phyloP scores from a whole-genome alignment of 2,888 invertebrate species.

The Onthophagus sagittarius region DNA sequence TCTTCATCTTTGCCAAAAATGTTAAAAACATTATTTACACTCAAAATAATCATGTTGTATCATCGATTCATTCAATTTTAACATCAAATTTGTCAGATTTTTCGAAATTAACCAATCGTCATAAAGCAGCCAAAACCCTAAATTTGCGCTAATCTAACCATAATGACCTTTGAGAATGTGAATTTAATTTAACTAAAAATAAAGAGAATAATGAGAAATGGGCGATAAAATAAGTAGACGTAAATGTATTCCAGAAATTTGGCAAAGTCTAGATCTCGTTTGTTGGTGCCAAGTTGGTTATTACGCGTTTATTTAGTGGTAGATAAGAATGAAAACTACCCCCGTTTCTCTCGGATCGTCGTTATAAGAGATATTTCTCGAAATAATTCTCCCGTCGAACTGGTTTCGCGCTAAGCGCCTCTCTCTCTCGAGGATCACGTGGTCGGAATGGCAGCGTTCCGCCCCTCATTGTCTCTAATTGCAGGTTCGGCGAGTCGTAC shows the following conservation, averaged over 20 bases:
- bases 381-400: background rate
- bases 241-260: background rate
- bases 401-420: conserved; percentile 16
- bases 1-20: no score
- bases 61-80: no score
- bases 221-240: background rate
- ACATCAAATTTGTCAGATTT: no score
- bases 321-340: background rate
- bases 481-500: conserved; percentile 38
- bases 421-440: conserved; percentile 32
- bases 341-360: background rate
- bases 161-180: background rate
- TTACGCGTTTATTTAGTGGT: background rate
- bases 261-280: background rate
- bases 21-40: no score
- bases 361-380: background rate
- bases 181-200: background rate
- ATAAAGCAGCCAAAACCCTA: no score
- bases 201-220: background rate
- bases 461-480: conserved; percentile 47
- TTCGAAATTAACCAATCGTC: no score
- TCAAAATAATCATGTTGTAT: no score
- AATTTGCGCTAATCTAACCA: no score
- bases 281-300: background rate
- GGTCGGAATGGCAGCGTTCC: conserved; percentile 32